Evolutionary conservation across 2,113 vertebrate genomes (phyloP).

Genomic region (Cephalophus harveyi): DNA sequence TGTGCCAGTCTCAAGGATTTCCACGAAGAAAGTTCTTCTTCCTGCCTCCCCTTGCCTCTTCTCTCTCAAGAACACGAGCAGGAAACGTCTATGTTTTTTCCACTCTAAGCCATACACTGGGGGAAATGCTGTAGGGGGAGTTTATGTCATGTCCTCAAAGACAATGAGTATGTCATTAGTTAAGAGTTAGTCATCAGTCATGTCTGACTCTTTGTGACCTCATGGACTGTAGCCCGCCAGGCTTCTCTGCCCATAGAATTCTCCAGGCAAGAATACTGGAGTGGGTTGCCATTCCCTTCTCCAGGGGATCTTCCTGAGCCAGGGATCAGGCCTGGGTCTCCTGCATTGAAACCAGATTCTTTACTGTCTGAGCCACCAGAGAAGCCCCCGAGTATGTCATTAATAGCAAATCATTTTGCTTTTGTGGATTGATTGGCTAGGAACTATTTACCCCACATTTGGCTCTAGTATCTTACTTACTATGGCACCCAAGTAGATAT

Average conservation of each 20-base stretch:
- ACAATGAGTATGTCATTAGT: not conserved
- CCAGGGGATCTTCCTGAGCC: not conserved
- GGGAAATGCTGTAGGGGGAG: not conserved
- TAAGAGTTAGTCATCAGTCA: not conserved
- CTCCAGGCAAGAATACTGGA: not conserved
- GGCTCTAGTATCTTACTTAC: not conserved
- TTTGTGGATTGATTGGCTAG: not conserved
- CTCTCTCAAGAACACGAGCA: not conserved
- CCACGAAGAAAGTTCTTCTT: not conserved
- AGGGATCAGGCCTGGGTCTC: not conserved
- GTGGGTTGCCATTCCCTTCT: not conserved
- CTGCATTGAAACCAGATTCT: not conserved
- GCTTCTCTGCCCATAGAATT: not conserved
- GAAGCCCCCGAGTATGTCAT: not conserved
- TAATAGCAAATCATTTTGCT: not conserved
- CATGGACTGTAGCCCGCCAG: accelerated
- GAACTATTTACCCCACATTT: not conserved
- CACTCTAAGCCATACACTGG: not conserved
- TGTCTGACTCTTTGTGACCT: not conserved
- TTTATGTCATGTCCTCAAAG: not conserved
- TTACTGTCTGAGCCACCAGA: not conserved
- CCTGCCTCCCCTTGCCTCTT: not conserved
- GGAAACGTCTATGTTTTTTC: not conserved
- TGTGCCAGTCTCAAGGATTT: not conserved
- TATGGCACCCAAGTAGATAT: not conserved